Conservation (phyloP, 1,140 invertebrate species). For the Lasioglossum baleicum region DNA sequence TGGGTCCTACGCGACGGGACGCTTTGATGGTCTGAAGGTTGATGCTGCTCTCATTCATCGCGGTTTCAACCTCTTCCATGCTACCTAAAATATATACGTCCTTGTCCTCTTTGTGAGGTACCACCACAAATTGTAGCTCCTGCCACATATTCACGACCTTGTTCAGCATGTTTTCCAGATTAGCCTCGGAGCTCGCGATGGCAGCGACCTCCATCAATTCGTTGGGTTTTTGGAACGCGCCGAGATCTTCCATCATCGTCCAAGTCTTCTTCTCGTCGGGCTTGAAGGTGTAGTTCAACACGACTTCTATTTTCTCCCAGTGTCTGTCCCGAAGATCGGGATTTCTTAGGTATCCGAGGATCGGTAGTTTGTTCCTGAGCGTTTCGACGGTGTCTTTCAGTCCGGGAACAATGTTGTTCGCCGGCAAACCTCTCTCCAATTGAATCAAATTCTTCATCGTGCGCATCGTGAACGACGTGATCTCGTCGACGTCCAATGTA, state of each 20-base stretch:
- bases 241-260: slow-evolving; percentile 84
- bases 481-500: slow-evolving; percentile 85
- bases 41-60: slow-evolving; percentile 92
- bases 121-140: slow-evolving; percentile 86
- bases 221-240: slow-evolving; percentile 86
- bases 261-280: slow-evolving; percentile 85
- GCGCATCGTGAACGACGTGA: slow-evolving; percentile 84
- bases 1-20: slow-evolving; percentile 90
- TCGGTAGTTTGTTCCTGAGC: slow-evolving; percentile 88
- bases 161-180: slow-evolving; percentile 88
- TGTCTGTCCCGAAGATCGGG: slow-evolving; percentile 87
- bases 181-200: slow-evolving; percentile 91
- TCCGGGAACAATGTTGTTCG: slow-evolving; percentile 87
- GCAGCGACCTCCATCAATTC: slow-evolving; percentile 90
- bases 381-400: slow-evolving; percentile 88
- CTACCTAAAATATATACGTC: slow-evolving; percentile 91
- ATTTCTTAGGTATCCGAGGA: slow-evolving; percentile 88
- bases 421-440: slow-evolving; percentile 88
- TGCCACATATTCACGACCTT: slow-evolving; percentile 93
- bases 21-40: slow-evolving; percentile 91
- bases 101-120: slow-evolving; percentile 88
- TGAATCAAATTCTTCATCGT: slow-evolving; percentile 87
- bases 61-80: slow-evolving; percentile 90
- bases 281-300: slow-evolving; percentile 86
- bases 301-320: slow-evolving; percentile 89